These are phyloP conservation scores for Ochotona princeps DNA, from an alignment of 2,113 vertebrate species.

Conservation along the genomic window DNA sequence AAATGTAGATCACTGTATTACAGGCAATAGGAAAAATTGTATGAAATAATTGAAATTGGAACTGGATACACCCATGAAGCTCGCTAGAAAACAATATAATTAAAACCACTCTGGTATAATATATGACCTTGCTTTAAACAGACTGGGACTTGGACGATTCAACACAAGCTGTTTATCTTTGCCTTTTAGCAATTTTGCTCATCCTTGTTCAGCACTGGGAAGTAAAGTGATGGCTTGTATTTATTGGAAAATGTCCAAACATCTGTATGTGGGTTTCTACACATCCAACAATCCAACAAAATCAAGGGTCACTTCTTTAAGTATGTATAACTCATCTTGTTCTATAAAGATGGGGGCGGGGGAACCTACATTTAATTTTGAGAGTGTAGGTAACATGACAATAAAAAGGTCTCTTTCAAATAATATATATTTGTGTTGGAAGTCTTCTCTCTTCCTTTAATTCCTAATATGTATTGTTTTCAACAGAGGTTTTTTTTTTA, in stretches of 20 bases:
- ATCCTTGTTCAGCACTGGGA: conserved; percentile 16
- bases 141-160: conserved; percentile 33
- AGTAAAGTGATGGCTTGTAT: conserved; percentile 62
- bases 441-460: neutral
- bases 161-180: conserved; percentile 43
- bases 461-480: conserved; percentile 35
- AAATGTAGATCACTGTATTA: neutral
- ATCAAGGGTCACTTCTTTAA: neutral
- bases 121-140: conserved; percentile 55
- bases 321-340: neutral
- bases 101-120: conserved; percentile 65
- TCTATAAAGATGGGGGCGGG: neutral
- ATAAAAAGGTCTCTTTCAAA: neutral
- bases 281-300: neutral
- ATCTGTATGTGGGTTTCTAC: conserved; percentile 45
- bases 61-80: conserved; percentile 53
- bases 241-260: conserved; percentile 48
- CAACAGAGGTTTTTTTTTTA: neutral
- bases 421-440: neutral
- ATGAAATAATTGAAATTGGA: conserved; percentile 64
- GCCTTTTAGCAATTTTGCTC: conserved; percentile 52
- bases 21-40: conserved; percentile 41
- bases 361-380: neutral
- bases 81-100: conserved; percentile 71
- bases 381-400: neutral